phyloP scores from a whole-genome alignment of 2,113 vertebrate genomes.

The Cebus imitator region DNA sequence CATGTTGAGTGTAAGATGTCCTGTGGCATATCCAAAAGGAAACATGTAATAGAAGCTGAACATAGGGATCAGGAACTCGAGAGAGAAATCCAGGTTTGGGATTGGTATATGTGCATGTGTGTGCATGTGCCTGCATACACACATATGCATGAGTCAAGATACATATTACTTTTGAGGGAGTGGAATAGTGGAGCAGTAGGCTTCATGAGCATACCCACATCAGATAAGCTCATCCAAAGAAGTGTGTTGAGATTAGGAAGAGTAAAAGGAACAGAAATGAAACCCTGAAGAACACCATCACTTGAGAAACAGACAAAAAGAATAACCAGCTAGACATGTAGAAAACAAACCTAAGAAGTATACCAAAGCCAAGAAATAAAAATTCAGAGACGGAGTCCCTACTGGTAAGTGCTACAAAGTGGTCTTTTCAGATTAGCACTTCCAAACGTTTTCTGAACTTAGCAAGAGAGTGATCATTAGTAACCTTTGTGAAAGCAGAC shows the following conservation, averaged over 20 bases:
- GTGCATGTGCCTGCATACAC: accelerated
- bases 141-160: no score
- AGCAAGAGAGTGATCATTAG: neutral
- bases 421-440: neutral
- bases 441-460: neutral
- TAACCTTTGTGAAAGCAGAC: neutral
- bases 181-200: neutral
- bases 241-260: neutral
- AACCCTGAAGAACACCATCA: neutral
- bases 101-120: neutral
- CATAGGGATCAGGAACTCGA: neutral
- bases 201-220: no score
- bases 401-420: neutral
- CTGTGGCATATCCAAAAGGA: neutral
- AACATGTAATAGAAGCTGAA: neutral
- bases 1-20: neutral
- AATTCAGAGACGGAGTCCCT: neutral
- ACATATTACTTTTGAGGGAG: neutral
- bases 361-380: neutral
- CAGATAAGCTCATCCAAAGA: neutral
- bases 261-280: conserved; percentile 5
- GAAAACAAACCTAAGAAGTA: neutral
- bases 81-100: neutral
- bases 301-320: neutral
- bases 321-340: neutral